Percentiles rank a stretch among this genome's conserved stretches.
Conservation (phyloP, 92 coral and sea anemone genomes). For the Paragorgia papillata region DNA sequence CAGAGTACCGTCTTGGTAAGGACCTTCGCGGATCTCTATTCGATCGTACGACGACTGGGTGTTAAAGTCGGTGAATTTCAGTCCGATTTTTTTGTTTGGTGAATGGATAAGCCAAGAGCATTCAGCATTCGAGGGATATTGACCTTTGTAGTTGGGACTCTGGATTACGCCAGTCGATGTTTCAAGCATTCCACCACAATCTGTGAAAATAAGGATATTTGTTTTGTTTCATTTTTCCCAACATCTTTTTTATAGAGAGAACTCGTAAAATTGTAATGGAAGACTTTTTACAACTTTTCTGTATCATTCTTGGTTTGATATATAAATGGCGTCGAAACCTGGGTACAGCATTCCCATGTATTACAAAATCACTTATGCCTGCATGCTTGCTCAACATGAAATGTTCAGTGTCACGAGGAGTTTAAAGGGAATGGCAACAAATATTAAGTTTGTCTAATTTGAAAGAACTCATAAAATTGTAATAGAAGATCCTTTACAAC, state of each 20-base stretch:
- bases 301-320: background rate
- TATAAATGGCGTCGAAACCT: background rate
- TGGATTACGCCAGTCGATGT: constrained; percentile 74
- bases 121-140: constrained; percentile 81
- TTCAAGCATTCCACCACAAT: constrained; percentile 88
- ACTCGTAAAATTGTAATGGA: too few species aligned
- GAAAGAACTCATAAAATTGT: too few species aligned
- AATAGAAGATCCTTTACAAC: too few species aligned
- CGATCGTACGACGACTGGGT: constrained; percentile 90
- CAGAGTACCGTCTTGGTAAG: constrained; percentile 79
- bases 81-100: constrained; percentile 65
- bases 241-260: too few species aligned
- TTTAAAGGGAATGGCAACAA: too few species aligned
- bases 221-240: too few species aligned
- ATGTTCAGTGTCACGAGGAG: too few species aligned
- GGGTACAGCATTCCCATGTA: too few species aligned
- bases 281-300: too few species aligned
- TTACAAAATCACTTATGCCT: too few species aligned
- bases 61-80: constrained; percentile 71
- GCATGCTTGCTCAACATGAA: too few species aligned
- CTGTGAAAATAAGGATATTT: constrained; percentile 45
- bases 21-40: constrained; percentile 80
- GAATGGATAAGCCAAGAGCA: constrained; percentile 89
- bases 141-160: constrained; percentile 84
- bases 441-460: too few species aligned